Percentiles rank a stretch among this genome's conserved stretches.
Evolutionary conservation across 2,888 invertebrate species (phyloP).

Genomic region (Ennomos fuscantarius): DNA sequence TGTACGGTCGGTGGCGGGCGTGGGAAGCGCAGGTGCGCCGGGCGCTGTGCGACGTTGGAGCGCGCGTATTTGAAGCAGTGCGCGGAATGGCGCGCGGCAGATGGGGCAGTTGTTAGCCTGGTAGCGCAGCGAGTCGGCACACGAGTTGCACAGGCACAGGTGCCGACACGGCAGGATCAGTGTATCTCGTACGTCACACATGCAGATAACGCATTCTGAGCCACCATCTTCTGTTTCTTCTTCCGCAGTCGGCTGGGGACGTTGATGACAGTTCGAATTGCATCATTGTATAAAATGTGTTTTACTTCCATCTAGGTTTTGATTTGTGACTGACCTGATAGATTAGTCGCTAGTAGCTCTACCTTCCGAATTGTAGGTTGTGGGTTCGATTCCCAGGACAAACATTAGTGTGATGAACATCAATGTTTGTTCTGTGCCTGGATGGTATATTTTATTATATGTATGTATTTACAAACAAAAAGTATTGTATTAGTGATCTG

Average conservation of each 20-base stretch:
- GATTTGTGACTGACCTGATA: too few relatives aligned
- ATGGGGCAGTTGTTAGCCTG: conserved; percentile 99
- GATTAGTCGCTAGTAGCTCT: too few relatives aligned
- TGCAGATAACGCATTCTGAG: conserved; percentile 99
- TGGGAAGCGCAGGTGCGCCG: conserved; percentile 40
- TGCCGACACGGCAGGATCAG: conserved; percentile 99
- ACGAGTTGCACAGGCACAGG: conserved; percentile 98
- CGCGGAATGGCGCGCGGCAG: conserved; percentile 99
- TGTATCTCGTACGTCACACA: conserved; percentile 99
- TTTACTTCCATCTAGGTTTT: too few relatives aligned
- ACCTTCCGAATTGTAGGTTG: too few relatives aligned
- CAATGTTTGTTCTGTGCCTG: too few relatives aligned
- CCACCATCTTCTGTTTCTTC: conserved; percentile 97
- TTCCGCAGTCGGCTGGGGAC: conserved; percentile 84
- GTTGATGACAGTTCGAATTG: too few relatives aligned
- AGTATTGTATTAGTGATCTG: too few relatives aligned
- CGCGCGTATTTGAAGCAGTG: conserved; percentile 97
- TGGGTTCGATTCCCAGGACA: too few relatives aligned
- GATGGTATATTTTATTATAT: too few relatives aligned
- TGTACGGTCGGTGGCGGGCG: conserved; percentile 36
- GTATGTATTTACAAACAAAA: too few relatives aligned
- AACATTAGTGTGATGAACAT: too few relatives aligned
- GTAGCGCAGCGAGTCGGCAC: conserved; percentile 96
- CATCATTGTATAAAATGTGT: too few relatives aligned
- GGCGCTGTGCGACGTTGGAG: conserved; percentile 86